Evolutionary conservation across 37 sponge, comb jelly and placozoan species (phyloP), one percentile per base, ranked within the genome.

Genomic region (Diacarnus erythraeanus): DNA sequence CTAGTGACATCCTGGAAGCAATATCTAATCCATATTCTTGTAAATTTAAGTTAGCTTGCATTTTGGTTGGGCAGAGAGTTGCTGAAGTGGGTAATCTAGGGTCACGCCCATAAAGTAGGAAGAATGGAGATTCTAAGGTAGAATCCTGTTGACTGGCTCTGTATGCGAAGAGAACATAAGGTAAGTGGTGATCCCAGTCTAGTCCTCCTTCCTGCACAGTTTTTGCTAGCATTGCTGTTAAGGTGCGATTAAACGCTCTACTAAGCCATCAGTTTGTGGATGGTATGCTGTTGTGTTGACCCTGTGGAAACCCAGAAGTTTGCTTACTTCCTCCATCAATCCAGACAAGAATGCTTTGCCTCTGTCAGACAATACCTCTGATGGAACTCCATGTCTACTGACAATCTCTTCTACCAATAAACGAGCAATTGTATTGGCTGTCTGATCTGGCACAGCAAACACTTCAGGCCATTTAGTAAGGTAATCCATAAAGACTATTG

Each of bases 401-500:
- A 88, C 43, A 64, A 88, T 65, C n/a, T 83, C n/a, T 67, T 79
- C 80, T 51, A 88, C 79, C 37, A 88, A 38, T 1, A 88, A 69
- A 15, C 57, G 57, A 23, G 90, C 90, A 30, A 89, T 80, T 3
- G 90, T 89, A 35, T 56, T 56, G 15, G 90, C 84, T 69, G 80
- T 71, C 31, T 84, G 90, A 44, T 84, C 82, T 17, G 65, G 3
- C 9, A 68, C 43, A 20, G 90, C 43, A 42, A 76, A 89, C n/a
- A 80, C 90, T 59, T 90, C 90, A 30, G 90, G 86, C 86, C 90
- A 89, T 41, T 84, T 84, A 20, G 90, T 79, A 0, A 89, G 63
- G 42, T 89, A 89, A 57, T 88, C 89, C 43, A 82, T 72, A 35
- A 88, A 82, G 30, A 88, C 89, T 39, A 88, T 69, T 27, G 84